Conservation (phyloP, 2,797 vertebrate genomes). For the Pseudochirops corinnae region DNA sequence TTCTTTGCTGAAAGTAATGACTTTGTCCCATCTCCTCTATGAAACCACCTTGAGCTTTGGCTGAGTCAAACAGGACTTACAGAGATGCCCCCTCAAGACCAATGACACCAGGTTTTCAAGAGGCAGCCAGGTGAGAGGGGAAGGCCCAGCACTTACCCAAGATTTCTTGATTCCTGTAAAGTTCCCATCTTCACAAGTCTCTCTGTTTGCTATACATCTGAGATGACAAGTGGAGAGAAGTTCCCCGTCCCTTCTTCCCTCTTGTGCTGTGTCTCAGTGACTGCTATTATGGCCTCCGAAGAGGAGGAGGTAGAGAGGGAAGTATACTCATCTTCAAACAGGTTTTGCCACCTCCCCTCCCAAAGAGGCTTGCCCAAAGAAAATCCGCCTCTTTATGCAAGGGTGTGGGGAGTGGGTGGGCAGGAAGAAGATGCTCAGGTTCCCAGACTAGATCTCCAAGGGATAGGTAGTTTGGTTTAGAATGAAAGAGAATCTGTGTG, state of each 20-base stretch:
- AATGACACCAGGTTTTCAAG: neutral
- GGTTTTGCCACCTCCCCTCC: constrained; percentile 75
- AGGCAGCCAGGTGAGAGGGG: neutral
- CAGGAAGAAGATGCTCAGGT: constrained; percentile 23
- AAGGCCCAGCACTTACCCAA: constrained; percentile 60
- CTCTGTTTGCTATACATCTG: neutral
- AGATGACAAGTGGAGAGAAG: neutral
- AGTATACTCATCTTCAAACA: constrained; percentile 74
- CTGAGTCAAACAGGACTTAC: constrained; percentile 13
- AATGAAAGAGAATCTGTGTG: neutral
- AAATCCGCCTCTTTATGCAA: constrained; percentile 49
- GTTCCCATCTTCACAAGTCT: constrained; percentile 64
- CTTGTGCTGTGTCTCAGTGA: constrained; percentile 32
- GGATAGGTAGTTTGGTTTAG: neutral
- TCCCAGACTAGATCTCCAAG: constrained; percentile 12
- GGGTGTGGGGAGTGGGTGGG: constrained; percentile 52
- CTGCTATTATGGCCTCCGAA: constrained; percentile 41
- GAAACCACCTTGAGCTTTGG: neutral
- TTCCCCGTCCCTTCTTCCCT: neutral
- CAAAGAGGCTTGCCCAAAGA: constrained; percentile 69
- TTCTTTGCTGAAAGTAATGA: constrained; percentile 20
- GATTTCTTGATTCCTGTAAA: constrained; percentile 28
- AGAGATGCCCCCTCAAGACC: constrained; percentile 10
- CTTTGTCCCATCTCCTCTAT: neutral
- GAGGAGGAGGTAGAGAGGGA: constrained; percentile 62